These are phyloP conservation scores for Actinia equina DNA, from an alignment of 64 coral and sea anemone species.

Conservation along the genomic window DNA sequence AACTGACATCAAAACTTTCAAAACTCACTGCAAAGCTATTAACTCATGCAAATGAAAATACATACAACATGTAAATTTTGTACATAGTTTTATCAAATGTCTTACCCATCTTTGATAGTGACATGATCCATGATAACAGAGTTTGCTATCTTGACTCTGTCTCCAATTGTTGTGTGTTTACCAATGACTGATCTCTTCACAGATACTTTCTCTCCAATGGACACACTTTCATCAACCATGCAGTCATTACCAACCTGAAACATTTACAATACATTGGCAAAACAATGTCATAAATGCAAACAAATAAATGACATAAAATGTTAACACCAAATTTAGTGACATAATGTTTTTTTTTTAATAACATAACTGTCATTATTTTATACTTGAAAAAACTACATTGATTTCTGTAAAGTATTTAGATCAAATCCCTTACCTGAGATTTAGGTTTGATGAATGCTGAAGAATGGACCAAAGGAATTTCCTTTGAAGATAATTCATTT, in stretches of 20 bases:
- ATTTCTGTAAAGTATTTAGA: background rate
- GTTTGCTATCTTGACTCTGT: conserved; percentile 95
- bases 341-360: no score
- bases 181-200: conserved; percentile 97
- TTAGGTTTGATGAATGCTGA: conserved; percentile 68
- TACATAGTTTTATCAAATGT: no score
- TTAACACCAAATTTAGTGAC: no score
- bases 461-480: conserved; percentile 72
- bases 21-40: no score
- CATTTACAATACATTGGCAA: background rate
- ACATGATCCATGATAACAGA: conserved; percentile 99
- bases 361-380: no score
- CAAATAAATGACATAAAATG: no score
- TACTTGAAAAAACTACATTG: no score
- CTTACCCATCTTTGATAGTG: conserved; percentile 96
- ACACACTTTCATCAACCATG: conserved; percentile 94
- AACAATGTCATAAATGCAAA: no score
- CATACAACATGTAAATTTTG: no score
- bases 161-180: conserved; percentile 92
- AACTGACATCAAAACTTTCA: no score
- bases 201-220: conserved; percentile 89
- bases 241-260: conserved; percentile 89
- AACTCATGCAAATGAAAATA: no score
- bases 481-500: conserved; percentile 54
- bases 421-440: conserved; percentile 55